phyloP scores from a whole-genome alignment of 2,113 vertebrate genomes.

The Dipodomys spectabilis region DNA sequence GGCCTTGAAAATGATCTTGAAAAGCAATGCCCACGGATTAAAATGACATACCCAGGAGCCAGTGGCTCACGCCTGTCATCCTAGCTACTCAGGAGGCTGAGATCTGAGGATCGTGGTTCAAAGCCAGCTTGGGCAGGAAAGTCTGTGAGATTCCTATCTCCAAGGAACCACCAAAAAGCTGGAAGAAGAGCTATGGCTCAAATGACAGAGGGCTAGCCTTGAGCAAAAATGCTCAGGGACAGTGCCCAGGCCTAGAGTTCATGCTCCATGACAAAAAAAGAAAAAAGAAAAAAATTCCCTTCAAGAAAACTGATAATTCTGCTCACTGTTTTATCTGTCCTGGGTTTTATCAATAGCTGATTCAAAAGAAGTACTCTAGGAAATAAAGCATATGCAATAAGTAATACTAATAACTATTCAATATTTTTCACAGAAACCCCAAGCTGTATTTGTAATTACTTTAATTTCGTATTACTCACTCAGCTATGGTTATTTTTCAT shows the following conservation, averaged over 20 bases:
- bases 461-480: constrained; percentile 9
- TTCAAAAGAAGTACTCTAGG: neutral
- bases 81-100: no score
- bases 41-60: neutral
- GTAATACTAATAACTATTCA: neutral
- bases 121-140: no score
- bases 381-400: constrained; percentile 45
- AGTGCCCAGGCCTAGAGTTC: neutral
- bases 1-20: constrained; percentile 10
- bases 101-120: no score
- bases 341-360: constrained; percentile 1
- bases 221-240: neutral
- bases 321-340: constrained; percentile 18
- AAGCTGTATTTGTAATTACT: neutral
- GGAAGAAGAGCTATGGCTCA: no score
- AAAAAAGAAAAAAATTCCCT: neutral
- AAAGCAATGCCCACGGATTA: neutral
- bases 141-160: no score
- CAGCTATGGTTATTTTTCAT: no score
- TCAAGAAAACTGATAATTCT: constrained; percentile 21
- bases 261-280: no score
- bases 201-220: no score
- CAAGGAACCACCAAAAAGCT: no score
- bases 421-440: neutral
- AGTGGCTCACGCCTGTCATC: no score